Evolutionary conservation across 2,113 vertebrate genomes (phyloP).

Genomic region (Aldabrachelys gigantea): DNA sequence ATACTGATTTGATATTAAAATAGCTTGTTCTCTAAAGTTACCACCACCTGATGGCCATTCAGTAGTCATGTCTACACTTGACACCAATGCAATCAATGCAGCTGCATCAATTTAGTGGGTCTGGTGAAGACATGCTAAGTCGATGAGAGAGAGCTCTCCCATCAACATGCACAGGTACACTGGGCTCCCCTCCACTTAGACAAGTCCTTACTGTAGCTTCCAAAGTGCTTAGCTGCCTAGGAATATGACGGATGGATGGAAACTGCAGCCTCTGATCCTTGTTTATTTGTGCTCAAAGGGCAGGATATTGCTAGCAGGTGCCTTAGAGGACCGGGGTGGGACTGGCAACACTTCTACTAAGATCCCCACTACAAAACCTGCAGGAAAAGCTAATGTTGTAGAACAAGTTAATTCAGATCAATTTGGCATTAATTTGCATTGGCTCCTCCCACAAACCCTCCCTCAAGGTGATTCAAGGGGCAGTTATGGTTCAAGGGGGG

Average conservation of each 20-base stretch:
- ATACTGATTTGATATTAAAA: accelerated
- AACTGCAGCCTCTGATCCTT: not conserved
- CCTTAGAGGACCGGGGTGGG: not conserved
- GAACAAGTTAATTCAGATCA: not conserved
- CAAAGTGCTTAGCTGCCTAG: not conserved
- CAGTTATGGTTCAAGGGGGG: not conserved
- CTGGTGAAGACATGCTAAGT: no score
- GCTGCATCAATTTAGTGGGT: no score
- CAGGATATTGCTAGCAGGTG: not conserved
- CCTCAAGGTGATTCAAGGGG: not conserved
- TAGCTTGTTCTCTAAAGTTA: accelerated
- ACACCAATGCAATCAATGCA: no score
- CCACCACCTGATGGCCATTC: no score
- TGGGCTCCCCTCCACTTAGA: accelerated
- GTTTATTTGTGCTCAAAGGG: not conserved
- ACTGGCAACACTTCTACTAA: not conserved
- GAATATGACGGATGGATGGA: no score
- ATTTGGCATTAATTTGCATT: not conserved
- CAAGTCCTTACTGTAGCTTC: accelerated
- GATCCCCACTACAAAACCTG: not conserved
- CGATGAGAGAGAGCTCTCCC: no score
- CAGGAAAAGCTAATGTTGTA: not conserved
- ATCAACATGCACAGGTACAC: not conserved
- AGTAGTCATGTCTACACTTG: no score
- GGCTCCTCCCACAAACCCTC: not conserved